Evolutionary conservation across 1,140 invertebrate genomes (phyloP), one percentile per base, ranked within the genome.

Genomic region (Drosophila prosaltans): DNA sequence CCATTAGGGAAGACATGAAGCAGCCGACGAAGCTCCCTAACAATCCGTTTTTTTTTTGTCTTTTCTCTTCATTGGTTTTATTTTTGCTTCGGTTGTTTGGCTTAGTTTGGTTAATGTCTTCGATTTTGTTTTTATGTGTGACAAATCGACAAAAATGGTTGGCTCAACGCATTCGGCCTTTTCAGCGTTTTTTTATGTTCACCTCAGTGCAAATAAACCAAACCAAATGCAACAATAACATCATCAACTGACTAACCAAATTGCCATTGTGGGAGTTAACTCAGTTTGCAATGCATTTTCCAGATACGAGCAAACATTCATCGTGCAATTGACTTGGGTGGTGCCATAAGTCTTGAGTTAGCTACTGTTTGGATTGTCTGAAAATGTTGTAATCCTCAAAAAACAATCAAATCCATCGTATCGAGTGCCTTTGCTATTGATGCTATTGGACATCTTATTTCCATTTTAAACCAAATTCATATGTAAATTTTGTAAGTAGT

Each of bases 61-160:
- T 36, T 36, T 36, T 88, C 72, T 77, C 79, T 86, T 74, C 76
- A 88, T 82, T 86, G 2, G 2, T 30, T 30, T 30, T 30, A 2
- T 39, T 39, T 39, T 21, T 3, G 3, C 4, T 43, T 9, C 4
- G 0, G 2, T 21, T 45, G 43, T 21, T 45, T 7, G 45, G 7
- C 24, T 51, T 51, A 65, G 48, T 58, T 69, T 69, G 76, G 72
- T 81, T 88, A 88, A 83, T 88, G 80, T 77, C 79, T 86, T 74
- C 76, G 83, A 88, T 82, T 86, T 84, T 54, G 61, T 55, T 69
- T 80, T 88, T 88, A 80, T 88, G 83, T 88, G 83, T 88, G 83
- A 80, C 80, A 88, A 88, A 88, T 77, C 61, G 62, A 65, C 59
- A 74, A 69, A 69, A 61, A 55, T 58, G 61, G 65, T 32, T 16